Base-by-base conservation (phyloP, 2,888 invertebrate genomes). In the Oscheius onirici region DNA sequence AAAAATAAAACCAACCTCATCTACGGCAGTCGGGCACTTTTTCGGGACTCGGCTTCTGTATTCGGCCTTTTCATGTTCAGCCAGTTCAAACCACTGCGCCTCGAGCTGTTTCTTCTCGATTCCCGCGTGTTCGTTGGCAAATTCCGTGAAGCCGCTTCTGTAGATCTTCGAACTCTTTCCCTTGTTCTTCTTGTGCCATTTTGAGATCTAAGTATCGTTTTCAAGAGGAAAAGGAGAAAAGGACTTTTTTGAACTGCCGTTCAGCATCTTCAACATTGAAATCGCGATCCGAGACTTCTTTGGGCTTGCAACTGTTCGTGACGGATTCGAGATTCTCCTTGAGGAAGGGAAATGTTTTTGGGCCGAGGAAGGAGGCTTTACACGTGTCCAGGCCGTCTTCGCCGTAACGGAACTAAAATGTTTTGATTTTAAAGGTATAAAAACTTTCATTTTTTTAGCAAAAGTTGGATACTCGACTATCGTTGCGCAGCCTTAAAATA, bases 321-420 rank as follows among this genome's bases (percentile, higher is more conserved):
- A 85, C 76, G 2, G 85, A 81, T n/a, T 83, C 79, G 66, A 81
- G 61, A 80, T 99, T 99, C 40, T 92, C 91, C n/a, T 92, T 91
- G 8, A 99, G 90, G 87, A 97, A 95, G 20, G 91, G 90, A 43
- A 95, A 89, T 84, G 93, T 93, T 61, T 92, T 91, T 46, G 91
- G 87, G 65, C 91, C 92, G 15, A 99, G 90, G 88, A 93, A 97
- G 81, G 93, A 93, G 0, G 93, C 92, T 88, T 94, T 94, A 0
- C 92, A 90, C 57, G 97, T 92, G 86, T 99, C 97, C 76, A 91
- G 78, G 8, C 90, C 89, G 88, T 96, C 96, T 90, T 96, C 96
- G 0, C 96, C 96, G 84, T 95, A 97, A 20, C 92, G 90, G 88
- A 94, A 95, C 91, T 93, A 84, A 67, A 79, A 28, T 13, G 13